Base-by-base conservation (phyloP, 2,888 invertebrate species). In the Erebia palarica region DNA sequence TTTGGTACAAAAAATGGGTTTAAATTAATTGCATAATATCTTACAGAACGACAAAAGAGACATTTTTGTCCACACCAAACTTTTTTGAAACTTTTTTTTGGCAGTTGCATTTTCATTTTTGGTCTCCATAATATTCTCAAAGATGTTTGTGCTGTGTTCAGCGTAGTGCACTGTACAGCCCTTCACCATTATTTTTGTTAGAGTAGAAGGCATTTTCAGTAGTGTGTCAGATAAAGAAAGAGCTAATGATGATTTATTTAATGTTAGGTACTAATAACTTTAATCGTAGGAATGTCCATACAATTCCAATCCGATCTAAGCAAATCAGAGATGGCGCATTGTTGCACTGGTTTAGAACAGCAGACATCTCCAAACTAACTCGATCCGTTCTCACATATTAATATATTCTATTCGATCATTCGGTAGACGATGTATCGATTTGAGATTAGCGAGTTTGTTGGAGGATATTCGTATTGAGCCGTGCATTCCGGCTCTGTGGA, bases 351-450 rank as follows among this genome's bases (percentile, higher is more conserved):
- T 90, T 89, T 88, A 88, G 89, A 87, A 79, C 87, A 83, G 86
- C 87, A 90, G 89, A 89, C 90, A 91, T 92, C 90, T 89, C 89
- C 89, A 89, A 90, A 90, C 89, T 89, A 88, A 89, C 85, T 89
- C 87, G 80, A 83, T 80, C 89, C 81, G 83, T 87, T 89, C 90
- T 89, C 91, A 90, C 90, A 91, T 92, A 92, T 91, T 92, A 92
- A 91, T 92, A 92, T 92, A 92, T 92, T 91, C 90, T 87, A 90
- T 90, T 90, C 89, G 89, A 88, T 88, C 89, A 90, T 90, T 88
- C 86, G 84, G 86, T 76, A 80, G 81, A 79, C 85, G 88, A 89
- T 89, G 89, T 90, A 91, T 91, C 91, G 91, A 91, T 91, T 89
- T 87, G 87, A 79, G 82, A 84, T 85, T 84, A 84, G 80, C 78